Percentiles rank a stretch among this genome's conserved stretches.
phyloP scores from a whole-genome alignment of 2,888 invertebrate genomes.

The Pedicia rivosa region DNA sequence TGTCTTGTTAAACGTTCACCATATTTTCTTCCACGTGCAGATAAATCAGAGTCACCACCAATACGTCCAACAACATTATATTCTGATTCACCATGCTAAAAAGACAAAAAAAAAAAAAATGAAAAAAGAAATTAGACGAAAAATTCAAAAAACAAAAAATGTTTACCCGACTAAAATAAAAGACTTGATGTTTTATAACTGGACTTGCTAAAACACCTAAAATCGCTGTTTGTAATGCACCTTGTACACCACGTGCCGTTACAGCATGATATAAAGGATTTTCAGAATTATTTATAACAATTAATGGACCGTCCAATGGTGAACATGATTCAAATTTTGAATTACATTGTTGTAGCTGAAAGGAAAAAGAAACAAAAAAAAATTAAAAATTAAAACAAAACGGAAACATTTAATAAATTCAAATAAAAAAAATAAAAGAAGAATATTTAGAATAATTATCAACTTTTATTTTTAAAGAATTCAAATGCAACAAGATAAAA shows the following conservation, averaged over 20 bases:
- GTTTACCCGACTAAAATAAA: conserved; percentile 80
- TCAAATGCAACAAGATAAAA: too few species aligned
- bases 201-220: conserved; percentile 80
- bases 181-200: conserved; percentile 64
- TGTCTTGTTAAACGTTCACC: conserved; percentile 56
- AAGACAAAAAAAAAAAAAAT: conserved; percentile 1
- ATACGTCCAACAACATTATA: conserved; percentile 81
- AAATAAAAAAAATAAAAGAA: too few species aligned
- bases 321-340: conserved; percentile 16
- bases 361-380: too few species aligned
- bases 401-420: background rate
- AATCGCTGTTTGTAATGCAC: conserved; percentile 18
- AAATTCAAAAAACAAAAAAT: background rate
- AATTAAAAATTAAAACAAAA: background rate
- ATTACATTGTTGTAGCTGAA: conserved; percentile 11
- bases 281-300: conserved; percentile 17
- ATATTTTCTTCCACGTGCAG: conserved; percentile 65
- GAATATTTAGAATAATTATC: too few species aligned
- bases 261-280: conserved; percentile 17
- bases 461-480: too few species aligned
- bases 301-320: conserved; percentile 16
- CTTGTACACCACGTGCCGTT: conserved; percentile 18
- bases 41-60: conserved; percentile 78
- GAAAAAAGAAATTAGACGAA: conserved; percentile 1
- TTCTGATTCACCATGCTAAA: conserved; percentile 82